A percentile compares a stretch with the other conserved stretches of the same genome.
Conservation (phyloP, 2,888 invertebrate species). For the Arrhopalites spinosus region DNA sequence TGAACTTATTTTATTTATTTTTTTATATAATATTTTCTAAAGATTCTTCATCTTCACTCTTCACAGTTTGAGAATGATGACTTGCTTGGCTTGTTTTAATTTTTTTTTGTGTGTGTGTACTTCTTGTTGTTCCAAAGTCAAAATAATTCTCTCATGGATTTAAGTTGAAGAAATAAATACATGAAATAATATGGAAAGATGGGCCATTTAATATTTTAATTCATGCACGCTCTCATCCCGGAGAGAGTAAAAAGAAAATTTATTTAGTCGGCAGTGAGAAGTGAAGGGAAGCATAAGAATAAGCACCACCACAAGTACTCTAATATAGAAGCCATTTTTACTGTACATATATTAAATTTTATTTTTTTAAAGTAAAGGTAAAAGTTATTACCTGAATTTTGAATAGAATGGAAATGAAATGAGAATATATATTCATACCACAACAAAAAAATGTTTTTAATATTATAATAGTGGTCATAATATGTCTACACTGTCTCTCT, state of each 20-base stretch:
- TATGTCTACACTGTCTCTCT: slow-evolving; percentile 6
- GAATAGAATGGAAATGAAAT: slow-evolving; percentile 16
- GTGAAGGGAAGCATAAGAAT: slow-evolving; percentile 11
- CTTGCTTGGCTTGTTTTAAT: too few relatives aligned
- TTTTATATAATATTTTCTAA: too few relatives aligned
- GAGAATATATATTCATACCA: background rate
- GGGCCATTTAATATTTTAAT: slow-evolving; percentile 30
- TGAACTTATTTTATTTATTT: too few relatives aligned
- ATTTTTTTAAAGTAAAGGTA: background rate
- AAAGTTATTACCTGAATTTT: slow-evolving; percentile 29
- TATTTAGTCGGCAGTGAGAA: slow-evolving; percentile 28
- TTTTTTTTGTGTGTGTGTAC: too few relatives aligned
- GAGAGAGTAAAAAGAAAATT: slow-evolving; percentile 20
- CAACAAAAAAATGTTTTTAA: background rate
- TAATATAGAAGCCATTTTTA: too few relatives aligned
- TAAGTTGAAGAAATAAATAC: too few relatives aligned
- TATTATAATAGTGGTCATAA: slow-evolving; percentile 15
- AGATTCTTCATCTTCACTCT: too few relatives aligned
- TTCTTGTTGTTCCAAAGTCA: too few relatives aligned
- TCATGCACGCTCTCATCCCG: slow-evolving; percentile 14
- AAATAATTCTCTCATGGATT: too few relatives aligned
- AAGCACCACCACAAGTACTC: background rate
- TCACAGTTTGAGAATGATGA: too few relatives aligned
- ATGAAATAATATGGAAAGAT: background rate
- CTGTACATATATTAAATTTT: background rate